Evolutionary conservation across 2,888 invertebrate genomes (phyloP).

Genomic region (Pheosia gnoma): DNA sequence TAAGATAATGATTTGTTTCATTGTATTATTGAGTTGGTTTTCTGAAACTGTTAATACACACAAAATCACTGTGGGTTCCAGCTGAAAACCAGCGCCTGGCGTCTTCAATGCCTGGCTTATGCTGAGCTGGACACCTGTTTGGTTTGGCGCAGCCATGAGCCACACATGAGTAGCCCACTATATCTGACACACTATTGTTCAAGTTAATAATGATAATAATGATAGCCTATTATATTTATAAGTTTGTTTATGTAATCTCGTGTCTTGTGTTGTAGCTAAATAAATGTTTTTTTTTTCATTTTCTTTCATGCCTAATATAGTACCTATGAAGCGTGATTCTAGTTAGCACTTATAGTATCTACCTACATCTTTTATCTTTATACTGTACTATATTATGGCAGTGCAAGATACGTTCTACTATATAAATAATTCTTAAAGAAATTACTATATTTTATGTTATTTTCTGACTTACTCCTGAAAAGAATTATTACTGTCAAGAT

Average conservation of each 20-base stretch:
- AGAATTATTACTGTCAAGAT: too few relatives aligned
- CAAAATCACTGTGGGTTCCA: slow-evolving; percentile 4
- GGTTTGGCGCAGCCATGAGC: too few relatives aligned
- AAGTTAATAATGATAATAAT: neutral
- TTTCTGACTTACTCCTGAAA: neutral
- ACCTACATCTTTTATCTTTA: neutral
- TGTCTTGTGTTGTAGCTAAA: too few relatives aligned
- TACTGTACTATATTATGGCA: neutral
- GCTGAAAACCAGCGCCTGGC: too few relatives aligned
- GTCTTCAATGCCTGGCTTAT: too few relatives aligned
- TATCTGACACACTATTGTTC: too few relatives aligned
- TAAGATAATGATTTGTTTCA: slow-evolving; percentile 4
- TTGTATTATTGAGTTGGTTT: slow-evolving; percentile 9
- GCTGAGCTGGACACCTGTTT: too few relatives aligned
- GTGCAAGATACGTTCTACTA: neutral
- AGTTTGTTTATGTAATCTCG: too few relatives aligned
- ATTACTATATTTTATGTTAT: neutral
- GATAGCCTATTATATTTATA: too few relatives aligned
- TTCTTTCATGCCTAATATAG: too few relatives aligned
- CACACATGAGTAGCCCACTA: too few relatives aligned
- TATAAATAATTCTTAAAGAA: neutral
- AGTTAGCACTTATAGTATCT: neutral
- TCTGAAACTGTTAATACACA: slow-evolving; percentile 9
- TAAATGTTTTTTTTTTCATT: too few relatives aligned
- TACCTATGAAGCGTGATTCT: neutral